Percentiles rank a stretch among this genome's conserved stretches.
These are phyloP conservation scores for Drosophila nigrodunni DNA, from an alignment of 1,140 invertebrate genomes.

Conservation along the genomic window DNA sequence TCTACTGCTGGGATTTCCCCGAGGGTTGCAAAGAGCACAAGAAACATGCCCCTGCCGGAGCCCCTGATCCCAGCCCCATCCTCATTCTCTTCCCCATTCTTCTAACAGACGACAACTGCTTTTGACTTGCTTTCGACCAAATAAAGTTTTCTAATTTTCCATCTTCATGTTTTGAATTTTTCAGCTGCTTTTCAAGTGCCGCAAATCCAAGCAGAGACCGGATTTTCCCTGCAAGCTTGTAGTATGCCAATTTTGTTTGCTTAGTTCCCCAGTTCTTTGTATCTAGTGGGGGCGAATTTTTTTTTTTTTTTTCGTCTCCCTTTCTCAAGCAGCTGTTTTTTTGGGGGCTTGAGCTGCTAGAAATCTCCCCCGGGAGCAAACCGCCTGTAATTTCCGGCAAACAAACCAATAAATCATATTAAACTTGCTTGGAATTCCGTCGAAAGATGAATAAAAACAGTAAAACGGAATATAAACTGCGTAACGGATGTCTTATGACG, in stretches of 20 bases:
- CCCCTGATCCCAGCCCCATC: background rate
- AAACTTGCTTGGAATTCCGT: constrained; percentile 68
- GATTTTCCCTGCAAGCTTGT: constrained; percentile 46
- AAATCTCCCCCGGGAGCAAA: constrained; percentile 35
- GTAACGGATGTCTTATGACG: constrained; percentile 66
- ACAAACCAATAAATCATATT: constrained; percentile 84
- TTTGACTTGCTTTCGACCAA: constrained; percentile 57
- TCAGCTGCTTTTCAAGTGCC: constrained; percentile 49
- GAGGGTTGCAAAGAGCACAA: constrained; percentile 68
- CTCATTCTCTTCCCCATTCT: constrained; percentile 2
- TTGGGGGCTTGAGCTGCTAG: constrained; percentile 18
- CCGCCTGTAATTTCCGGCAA: constrained; percentile 82
- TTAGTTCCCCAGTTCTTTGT: constrained; percentile 39
- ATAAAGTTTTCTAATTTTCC: constrained; percentile 83
- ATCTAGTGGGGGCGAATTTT: constrained; percentile 15
- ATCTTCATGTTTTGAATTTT: constrained; percentile 78
- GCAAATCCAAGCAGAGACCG: constrained; percentile 9
- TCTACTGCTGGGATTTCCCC: constrained; percentile 80
- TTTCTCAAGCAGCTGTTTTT: constrained; percentile 50
- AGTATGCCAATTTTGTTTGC: constrained; percentile 76
- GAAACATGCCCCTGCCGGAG: background rate
- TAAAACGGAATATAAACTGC: constrained; percentile 49
- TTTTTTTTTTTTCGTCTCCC: constrained; percentile 26
- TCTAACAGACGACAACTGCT: constrained; percentile 43
- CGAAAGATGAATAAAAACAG: constrained; percentile 13